phyloP scores from a whole-genome alignment of 92 coral and sea anemone genomes.

The Paragorgia papillata region DNA sequence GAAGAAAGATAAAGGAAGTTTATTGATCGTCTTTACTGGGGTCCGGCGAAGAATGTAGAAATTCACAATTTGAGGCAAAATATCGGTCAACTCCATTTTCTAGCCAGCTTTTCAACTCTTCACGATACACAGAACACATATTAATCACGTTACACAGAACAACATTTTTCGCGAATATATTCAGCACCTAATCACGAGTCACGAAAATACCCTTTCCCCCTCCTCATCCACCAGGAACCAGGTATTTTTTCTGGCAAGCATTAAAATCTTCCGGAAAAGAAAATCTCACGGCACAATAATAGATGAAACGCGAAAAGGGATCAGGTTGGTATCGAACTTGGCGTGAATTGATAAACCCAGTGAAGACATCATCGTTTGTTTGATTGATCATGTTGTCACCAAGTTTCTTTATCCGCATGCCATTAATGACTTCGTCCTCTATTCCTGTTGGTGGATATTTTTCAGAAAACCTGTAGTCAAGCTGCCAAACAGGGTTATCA shows the following conservation, averaged over 20 bases:
- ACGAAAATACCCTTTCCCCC: too few relatives aligned
- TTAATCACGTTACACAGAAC: too few relatives aligned
- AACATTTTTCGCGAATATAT: too few relatives aligned
- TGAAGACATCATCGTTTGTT: conserved; percentile 67
- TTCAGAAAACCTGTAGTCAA: conserved; percentile 70
- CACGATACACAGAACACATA: too few relatives aligned
- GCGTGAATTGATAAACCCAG: conserved; percentile 69
- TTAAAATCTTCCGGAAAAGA: conserved; percentile 59
- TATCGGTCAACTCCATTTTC: too few relatives aligned
- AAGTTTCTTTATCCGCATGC: conserved; percentile 72
- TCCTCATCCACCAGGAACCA: conserved; percentile 78
- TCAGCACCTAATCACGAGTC: too few relatives aligned
- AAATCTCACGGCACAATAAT: conserved; percentile 80
- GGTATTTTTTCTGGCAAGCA: conserved; percentile 56
- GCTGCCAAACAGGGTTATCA: conserved; percentile 69
- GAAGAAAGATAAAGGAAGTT: too few relatives aligned
- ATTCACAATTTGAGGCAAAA: too few relatives aligned
- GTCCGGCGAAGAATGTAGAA: too few relatives aligned
- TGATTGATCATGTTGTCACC: conserved; percentile 75
- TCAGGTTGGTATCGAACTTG: conserved; percentile 72
- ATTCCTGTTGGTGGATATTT: conserved; percentile 66
- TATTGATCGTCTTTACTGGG: too few relatives aligned
- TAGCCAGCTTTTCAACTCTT: too few relatives aligned
- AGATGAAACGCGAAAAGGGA: conserved; percentile 63
- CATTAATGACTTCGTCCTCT: conserved; percentile 58